Conservation (phyloP, 2,888 invertebrate species). For the Cerastoderma edule region DNA sequence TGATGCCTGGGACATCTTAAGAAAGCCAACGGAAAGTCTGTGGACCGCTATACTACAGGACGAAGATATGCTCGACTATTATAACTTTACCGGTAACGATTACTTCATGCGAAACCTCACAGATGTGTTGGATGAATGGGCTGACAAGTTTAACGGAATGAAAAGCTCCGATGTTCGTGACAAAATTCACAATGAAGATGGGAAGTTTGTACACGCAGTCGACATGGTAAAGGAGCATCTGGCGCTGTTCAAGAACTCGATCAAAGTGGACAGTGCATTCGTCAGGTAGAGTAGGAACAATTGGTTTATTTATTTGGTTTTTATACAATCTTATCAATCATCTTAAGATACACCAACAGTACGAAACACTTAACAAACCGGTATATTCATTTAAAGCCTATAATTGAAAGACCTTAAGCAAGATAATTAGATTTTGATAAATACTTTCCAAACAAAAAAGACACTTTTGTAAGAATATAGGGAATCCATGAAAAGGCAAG, state of each 20-base stretch:
- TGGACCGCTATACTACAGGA: constrained; percentile 69
- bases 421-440: no score
- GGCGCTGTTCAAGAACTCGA: constrained; percentile 47
- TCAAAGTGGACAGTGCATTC: constrained; percentile 65
- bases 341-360: no score
- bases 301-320: no score
- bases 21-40: constrained; percentile 49
- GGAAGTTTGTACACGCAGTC: constrained; percentile 58
- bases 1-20: constrained; percentile 64
- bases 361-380: no score
- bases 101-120: constrained; percentile 52
- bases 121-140: constrained; percentile 44
- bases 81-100: constrained; percentile 58
- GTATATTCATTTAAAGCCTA: no score
- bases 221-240: constrained; percentile 56
- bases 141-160: constrained; percentile 26
- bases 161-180: constrained; percentile 60
- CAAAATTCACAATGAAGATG: constrained; percentile 62
- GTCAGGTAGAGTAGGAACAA: constrained; percentile 26
- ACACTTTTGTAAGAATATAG: no score
- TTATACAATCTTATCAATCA: no score
- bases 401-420: no score
- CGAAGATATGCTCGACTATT: constrained; percentile 67
- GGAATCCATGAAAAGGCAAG: no score
- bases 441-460: no score